Conservation (phyloP, 2,888 invertebrate genomes). For the Osmoderma eremita region DNA sequence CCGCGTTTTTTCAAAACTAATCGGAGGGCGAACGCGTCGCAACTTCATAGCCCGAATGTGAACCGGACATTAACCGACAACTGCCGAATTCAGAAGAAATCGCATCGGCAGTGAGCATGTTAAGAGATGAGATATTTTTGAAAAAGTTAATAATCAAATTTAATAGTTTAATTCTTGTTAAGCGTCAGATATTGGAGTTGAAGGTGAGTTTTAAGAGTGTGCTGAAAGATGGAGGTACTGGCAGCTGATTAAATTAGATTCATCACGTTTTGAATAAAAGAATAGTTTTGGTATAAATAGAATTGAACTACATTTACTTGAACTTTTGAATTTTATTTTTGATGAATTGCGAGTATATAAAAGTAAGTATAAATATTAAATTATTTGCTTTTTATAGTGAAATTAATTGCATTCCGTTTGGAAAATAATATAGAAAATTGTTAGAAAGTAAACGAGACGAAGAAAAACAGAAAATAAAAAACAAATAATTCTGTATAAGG, state of each 20-base stretch:
- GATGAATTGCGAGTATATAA: not conserved
- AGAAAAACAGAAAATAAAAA: slow-evolving; percentile 48
- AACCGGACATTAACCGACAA: too few species aligned
- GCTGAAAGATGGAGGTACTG: slow-evolving; percentile 33
- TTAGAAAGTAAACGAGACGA: slow-evolving; percentile 38
- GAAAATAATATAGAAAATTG: not conserved
- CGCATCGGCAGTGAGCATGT: too few species aligned
- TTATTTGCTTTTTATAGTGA: slow-evolving; percentile 35
- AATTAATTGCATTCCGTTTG: not conserved
- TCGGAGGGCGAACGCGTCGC: too few species aligned
- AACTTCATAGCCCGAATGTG: too few species aligned
- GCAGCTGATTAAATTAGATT: slow-evolving; percentile 10
- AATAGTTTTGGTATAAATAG: too few species aligned
- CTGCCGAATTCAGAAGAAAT: too few species aligned
- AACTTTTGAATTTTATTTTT: slow-evolving; percentile 3
- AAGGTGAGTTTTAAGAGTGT: slow-evolving; percentile 28
- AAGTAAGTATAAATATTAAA: not conserved
- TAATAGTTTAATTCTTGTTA: too few species aligned
- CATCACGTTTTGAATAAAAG: too few species aligned
- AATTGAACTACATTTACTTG: not conserved
- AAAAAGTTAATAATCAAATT: too few species aligned
- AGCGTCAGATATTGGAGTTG: not conserved
- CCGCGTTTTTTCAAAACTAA: too few species aligned
- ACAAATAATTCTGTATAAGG: slow-evolving; percentile 51
- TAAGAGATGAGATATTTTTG: too few species aligned